Conservation (phyloP, 2,888 invertebrate genomes). For the Uropetala carovei region DNA sequence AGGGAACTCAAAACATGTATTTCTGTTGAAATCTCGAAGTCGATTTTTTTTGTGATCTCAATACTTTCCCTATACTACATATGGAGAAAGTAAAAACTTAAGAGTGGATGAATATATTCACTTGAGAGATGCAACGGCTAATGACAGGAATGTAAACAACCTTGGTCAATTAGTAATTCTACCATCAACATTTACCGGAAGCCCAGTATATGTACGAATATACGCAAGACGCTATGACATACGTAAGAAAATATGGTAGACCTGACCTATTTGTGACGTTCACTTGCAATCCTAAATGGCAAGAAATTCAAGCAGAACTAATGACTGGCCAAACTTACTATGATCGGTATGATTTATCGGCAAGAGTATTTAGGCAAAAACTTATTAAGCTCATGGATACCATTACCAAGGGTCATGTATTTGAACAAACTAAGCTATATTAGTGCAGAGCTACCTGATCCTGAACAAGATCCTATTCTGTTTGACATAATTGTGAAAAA, state of each 20-base stretch:
- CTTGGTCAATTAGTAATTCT: background rate
- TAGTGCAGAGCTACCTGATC: constrained; percentile 66
- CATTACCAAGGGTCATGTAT: constrained; percentile 40
- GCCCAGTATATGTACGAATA: constrained; percentile 70
- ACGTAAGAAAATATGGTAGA: constrained; percentile 72
- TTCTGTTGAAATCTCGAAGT: too few relatives aligned
- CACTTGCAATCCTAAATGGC: constrained; percentile 71
- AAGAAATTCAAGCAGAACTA: constrained; percentile 69
- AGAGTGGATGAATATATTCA: constrained; percentile 69
- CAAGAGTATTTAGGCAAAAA: constrained; percentile 69
- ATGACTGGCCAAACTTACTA: constrained; percentile 66
- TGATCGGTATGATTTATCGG: constrained; percentile 70
- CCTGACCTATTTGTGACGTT: constrained; percentile 72
- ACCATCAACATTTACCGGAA: constrained; percentile 68
- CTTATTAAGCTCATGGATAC: constrained; percentile 59
- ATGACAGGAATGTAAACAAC: constrained; percentile 64
- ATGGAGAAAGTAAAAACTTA: too few relatives aligned
- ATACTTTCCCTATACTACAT: too few relatives aligned
- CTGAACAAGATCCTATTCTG: constrained; percentile 70
- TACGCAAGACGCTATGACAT: constrained; percentile 71
- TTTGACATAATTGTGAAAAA: background rate
- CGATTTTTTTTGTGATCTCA: too few relatives aligned
- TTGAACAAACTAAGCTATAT: constrained; percentile 26
- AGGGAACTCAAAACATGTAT: too few relatives aligned
- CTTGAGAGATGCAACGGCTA: constrained; percentile 68